These are phyloP conservation scores for Chrysina gloriosa DNA, from an alignment of 2,888 invertebrate species.

Conservation along the genomic window DNA sequence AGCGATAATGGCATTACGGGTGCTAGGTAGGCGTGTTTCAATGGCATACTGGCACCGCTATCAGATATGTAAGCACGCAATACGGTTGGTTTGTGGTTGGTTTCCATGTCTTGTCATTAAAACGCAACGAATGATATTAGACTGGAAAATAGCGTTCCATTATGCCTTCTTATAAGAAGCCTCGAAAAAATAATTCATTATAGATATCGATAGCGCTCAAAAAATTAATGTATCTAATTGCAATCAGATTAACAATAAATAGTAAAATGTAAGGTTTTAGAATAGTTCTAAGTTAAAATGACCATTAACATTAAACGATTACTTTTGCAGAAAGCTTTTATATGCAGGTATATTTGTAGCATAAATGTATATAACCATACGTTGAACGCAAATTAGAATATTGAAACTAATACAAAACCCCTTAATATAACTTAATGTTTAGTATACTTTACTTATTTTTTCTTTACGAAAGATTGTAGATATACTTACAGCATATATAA, in stretches of 20 bases:
- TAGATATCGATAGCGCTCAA: constrained; percentile 21
- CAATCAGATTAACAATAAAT: background rate
- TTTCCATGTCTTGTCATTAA: constrained; percentile 38
- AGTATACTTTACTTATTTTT: too few relatives aligned
- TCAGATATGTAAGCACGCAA: constrained; percentile 52
- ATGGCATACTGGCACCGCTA: constrained; percentile 52
- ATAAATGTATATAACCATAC: too few relatives aligned
- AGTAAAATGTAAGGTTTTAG: too few relatives aligned
- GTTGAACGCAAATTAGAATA: too few relatives aligned
- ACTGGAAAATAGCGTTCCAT: constrained; percentile 4
- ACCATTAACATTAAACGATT: too few relatives aligned
- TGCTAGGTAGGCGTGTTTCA: constrained; percentile 52
- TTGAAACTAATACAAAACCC: too few relatives aligned
- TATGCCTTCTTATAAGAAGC: background rate
- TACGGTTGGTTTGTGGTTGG: constrained; percentile 37
- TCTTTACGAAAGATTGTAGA: too few relatives aligned
- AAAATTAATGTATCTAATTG: constrained; percentile 32
- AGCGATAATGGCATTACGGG: constrained; percentile 50
- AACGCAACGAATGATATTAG: constrained; percentile 25
- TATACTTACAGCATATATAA: too few relatives aligned
- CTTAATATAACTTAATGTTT: too few relatives aligned
- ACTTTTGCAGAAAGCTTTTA: too few relatives aligned
- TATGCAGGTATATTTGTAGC: too few relatives aligned
- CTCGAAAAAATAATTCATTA: constrained; percentile 13
- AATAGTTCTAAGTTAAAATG: too few relatives aligned